Base-by-base conservation (phyloP, 2,888 invertebrate genomes). In the Drosophila pseudotalamancana region DNA sequence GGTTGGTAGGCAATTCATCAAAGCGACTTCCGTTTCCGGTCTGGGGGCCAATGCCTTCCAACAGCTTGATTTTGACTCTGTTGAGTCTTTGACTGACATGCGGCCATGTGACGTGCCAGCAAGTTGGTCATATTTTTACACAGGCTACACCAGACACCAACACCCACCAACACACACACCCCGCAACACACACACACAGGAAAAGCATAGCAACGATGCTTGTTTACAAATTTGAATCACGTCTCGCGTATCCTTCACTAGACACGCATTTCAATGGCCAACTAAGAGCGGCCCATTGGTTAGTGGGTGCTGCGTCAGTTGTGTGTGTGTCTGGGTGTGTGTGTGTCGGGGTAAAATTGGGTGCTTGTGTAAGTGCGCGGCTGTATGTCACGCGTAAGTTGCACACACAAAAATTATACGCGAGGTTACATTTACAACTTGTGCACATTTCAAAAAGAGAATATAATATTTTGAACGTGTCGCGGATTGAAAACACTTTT, bases 151-250 rank as follows among this genome's bases (percentile, higher is more conserved):
- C n/a, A 32, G 27, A 32, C 32, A 50, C 25, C 27, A 21, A 21
- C 43, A 53, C 6, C 29, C 14, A 25, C 14, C 53, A 8, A 14
- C 31, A 31, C 31, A 39, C 40, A 45, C 16, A 42, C 25, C 29
- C n/a, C 34, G 27, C 27, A 23, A 3, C 21, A 4, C 23, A 40
- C 39, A 12, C 39, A 40, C 39, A 39, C 19, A 21, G 40, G 35
- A 46, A 42, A 37, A 49, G 43, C 43, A 43, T 51, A 50, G 29
- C 27, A 40, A 42, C 42, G 45, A 37, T 34, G 62, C 48, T 42
- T 83, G 67, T 59, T 88, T 59, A 40, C 75, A 73, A 87, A 88
- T 88, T 84, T 66, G 70, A 76, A 88, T 81, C 89, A 87, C 87
- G 87, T 87, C 67, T 14, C 71, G 51, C 81, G 75, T 76, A 84